These are phyloP conservation scores for Puffinus mauretanicus DNA, from an alignment of 2,113 vertebrate species.

Conservation along the genomic window DNA sequence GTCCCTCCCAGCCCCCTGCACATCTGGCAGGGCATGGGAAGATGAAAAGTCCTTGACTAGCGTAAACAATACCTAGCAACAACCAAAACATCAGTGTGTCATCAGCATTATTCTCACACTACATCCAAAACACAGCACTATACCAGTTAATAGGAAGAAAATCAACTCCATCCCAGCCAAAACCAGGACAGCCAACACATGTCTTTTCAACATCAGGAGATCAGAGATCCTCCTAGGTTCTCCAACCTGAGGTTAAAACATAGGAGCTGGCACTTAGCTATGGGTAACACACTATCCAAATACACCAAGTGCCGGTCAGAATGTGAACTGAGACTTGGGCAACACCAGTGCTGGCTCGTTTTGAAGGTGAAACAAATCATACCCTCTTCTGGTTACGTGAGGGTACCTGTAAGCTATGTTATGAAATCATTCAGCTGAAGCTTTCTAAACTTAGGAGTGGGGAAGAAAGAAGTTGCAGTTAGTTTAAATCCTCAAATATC, in stretches of 20 bases:
- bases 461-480: not conserved
- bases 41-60: too few species aligned
- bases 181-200: not conserved
- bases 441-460: accelerated
- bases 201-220: not conserved
- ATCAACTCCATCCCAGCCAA: too few species aligned
- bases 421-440: not conserved
- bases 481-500: not conserved
- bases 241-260: not conserved
- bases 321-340: not conserved
- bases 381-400: accelerated
- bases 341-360: accelerated
- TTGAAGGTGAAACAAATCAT: not conserved
- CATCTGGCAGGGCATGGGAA: too few species aligned
- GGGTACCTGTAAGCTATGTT: not conserved
- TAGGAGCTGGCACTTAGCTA: not conserved
- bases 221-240: not conserved
- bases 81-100: too few species aligned
- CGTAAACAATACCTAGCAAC: too few species aligned
- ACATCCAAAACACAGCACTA: too few species aligned
- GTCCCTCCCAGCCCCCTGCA: too few species aligned
- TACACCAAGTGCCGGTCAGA: not conserved
- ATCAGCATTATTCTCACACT: too few species aligned
- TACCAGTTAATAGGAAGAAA: too few species aligned
- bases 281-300: not conserved